Percentiles rank a stretch among this genome's conserved stretches.
Evolutionary conservation across 1,140 invertebrate species (phyloP).

Genomic region (Nomia melanderi): DNA sequence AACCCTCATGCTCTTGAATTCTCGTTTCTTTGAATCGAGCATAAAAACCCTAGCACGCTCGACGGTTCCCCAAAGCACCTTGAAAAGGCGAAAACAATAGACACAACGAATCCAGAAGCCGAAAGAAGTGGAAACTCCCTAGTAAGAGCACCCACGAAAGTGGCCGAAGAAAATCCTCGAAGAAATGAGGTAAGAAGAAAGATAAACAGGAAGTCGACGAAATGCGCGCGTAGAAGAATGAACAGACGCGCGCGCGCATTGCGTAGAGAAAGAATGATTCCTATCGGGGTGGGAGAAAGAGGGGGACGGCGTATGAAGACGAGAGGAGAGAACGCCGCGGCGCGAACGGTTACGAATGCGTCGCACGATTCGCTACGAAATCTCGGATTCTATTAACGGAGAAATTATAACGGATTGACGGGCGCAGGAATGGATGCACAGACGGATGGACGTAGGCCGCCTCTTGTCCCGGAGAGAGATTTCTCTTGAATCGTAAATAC

Average conservation of each 20-base stretch:
- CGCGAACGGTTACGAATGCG: constrained; percentile 69
- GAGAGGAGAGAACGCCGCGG: constrained; percentile 26
- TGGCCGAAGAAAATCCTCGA: not conserved
- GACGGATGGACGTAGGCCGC: constrained; percentile 57
- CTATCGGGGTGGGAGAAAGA: not conserved
- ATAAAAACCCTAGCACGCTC: too few relatives aligned
- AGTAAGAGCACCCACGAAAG: too few relatives aligned
- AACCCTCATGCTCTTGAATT: too few relatives aligned
- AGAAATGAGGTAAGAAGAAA: not conserved
- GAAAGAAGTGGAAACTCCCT: too few relatives aligned
- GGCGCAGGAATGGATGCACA: constrained; percentile 63
- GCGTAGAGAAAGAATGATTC: constrained; percentile 16
- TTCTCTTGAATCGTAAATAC: constrained; percentile 79
- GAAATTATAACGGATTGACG: constrained; percentile 81
- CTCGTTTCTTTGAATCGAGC: too few relatives aligned
- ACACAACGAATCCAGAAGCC: too few relatives aligned
- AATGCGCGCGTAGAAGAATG: not conserved
- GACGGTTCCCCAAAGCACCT: too few relatives aligned
- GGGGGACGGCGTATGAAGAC: constrained; percentile 18
- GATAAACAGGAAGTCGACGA: not conserved
- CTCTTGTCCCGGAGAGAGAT: constrained; percentile 72
- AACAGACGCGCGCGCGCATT: constrained; percentile 5
- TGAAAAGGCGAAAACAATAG: too few relatives aligned
- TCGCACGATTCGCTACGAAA: constrained; percentile 76
- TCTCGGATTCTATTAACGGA: constrained; percentile 80